Evolutionary conservation across 2,888 invertebrate species (phyloP).

Genomic region (Agonopterix heracliana): DNA sequence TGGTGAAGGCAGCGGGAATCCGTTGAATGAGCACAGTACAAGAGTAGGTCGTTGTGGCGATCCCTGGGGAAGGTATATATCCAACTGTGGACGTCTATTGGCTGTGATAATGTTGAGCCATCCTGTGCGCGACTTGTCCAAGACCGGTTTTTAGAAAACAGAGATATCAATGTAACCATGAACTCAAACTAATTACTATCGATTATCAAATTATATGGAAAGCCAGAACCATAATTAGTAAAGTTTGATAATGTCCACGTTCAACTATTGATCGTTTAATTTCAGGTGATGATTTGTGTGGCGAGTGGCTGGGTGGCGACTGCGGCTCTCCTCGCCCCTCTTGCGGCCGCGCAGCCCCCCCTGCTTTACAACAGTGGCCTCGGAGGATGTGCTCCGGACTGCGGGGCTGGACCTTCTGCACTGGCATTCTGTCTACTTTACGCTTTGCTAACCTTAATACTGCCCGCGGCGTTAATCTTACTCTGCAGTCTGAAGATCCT

Average conservation of each 20-base stretch:
- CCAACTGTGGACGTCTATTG: no score
- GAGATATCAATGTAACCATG: no score
- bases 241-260: no score
- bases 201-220: not conserved
- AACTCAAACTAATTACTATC: no score
- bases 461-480: slow-evolving; percentile 82
- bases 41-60: no score
- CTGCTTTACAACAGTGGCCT: slow-evolving; percentile 60
- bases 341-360: slow-evolving; percentile 76
- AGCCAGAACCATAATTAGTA: no score
- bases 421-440: slow-evolving; percentile 81
- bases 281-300: slow-evolving; percentile 79
- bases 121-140: no score
- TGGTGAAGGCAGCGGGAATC: no score
- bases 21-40: no score
- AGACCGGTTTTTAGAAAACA: no score
- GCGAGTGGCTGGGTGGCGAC: slow-evolving; percentile 81
- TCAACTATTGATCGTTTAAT: slow-evolving; percentile 1
- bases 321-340: slow-evolving; percentile 78
- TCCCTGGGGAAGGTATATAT: no score
- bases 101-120: no score
- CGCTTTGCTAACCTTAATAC: slow-evolving; percentile 78
- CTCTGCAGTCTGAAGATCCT: slow-evolving; percentile 84
- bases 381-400: slow-evolving; percentile 81
- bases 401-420: slow-evolving; percentile 76